Percentiles rank a stretch among this genome's conserved stretches.
Evolutionary conservation across 2,888 invertebrate species (phyloP).

Genomic region (Cetonia aurata): DNA sequence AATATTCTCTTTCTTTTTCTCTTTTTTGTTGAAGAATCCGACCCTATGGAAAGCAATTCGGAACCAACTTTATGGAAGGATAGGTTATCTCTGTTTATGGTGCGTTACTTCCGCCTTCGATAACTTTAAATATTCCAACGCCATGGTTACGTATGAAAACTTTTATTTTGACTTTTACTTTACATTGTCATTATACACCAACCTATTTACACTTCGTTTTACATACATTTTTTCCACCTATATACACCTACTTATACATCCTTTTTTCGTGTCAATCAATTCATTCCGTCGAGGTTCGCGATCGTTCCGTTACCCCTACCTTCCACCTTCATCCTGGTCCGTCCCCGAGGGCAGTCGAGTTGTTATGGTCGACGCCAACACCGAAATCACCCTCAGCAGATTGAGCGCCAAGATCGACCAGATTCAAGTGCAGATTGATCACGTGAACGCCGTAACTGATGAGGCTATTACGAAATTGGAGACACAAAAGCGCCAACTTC

Average conservation of each 20-base stretch:
- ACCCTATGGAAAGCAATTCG: too few relatives aligned
- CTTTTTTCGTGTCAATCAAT: neutral
- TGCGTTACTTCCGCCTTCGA: too few relatives aligned
- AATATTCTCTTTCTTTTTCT: too few relatives aligned
- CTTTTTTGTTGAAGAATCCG: too few relatives aligned
- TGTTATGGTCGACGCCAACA: constrained; percentile 12
- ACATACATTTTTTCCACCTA: neutral
- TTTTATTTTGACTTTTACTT: too few relatives aligned
- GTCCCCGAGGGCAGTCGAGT: neutral
- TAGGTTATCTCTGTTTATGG: too few relatives aligned
- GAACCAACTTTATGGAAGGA: too few relatives aligned
- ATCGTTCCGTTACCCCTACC: neutral
- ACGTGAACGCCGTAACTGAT: constrained; percentile 45
- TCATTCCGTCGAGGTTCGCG: neutral
- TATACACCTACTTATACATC: neutral
- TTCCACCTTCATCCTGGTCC: neutral
- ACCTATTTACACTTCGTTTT: neutral
- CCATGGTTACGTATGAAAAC: too few relatives aligned
- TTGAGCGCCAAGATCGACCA: constrained; percentile 43
- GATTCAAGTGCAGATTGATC: constrained; percentile 47
- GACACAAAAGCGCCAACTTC: constrained; percentile 47
- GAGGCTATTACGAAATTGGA: constrained; percentile 49
- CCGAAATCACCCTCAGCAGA: constrained; percentile 29
- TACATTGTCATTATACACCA: too few relatives aligned
- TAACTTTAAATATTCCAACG: too few relatives aligned